Conservation (phyloP, 2,888 invertebrate genomes). For the Zaprionus bogoriensis region DNA sequence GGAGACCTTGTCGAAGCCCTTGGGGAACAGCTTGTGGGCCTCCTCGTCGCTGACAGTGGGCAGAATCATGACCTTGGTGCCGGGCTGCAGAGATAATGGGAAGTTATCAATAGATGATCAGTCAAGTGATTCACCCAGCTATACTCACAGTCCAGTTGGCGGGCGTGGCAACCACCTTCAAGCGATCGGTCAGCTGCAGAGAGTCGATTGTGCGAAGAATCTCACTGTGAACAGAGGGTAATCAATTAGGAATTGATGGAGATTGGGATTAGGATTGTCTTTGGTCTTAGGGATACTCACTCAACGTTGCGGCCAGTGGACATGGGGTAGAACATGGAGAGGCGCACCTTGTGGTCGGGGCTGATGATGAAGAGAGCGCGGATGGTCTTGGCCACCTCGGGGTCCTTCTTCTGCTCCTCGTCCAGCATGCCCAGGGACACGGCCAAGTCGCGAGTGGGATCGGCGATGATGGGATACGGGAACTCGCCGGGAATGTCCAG, state of each 20-base stretch:
- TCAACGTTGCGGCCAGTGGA: constrained; percentile 94
- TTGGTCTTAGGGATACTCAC: constrained; percentile 84
- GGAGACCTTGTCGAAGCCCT: constrained; percentile 86
- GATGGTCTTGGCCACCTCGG: constrained; percentile 88
- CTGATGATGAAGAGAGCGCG: constrained; percentile 91
- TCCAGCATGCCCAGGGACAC: constrained; percentile 91
- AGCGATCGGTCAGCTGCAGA: constrained; percentile 88
- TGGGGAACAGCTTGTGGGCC: constrained; percentile 87
- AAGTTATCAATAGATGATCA: not conserved
- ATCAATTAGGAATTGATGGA: not conserved
- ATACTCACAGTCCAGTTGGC: constrained; percentile 91
- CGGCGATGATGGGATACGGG: constrained; percentile 92
- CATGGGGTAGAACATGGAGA: constrained; percentile 92
- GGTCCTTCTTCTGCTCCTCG: constrained; percentile 87
- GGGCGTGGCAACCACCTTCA: constrained; percentile 91
- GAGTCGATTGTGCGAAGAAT: constrained; percentile 92
- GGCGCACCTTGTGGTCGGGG: constrained; percentile 90
- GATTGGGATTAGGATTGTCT: not conserved
- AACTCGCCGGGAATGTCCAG: constrained; percentile 88
- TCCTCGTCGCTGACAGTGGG: constrained; percentile 88
- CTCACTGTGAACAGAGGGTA: constrained; percentile 85
- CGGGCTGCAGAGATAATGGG: constrained; percentile 83
- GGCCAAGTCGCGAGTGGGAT: constrained; percentile 88
- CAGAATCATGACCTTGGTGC: constrained; percentile 91
- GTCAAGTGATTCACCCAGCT: accelerated